A percentile compares a stretch with the other conserved stretches of the same genome.
Evolutionary conservation across 1,140 invertebrate genomes (phyloP).

Genomic region (Andricus grossulariae): DNA sequence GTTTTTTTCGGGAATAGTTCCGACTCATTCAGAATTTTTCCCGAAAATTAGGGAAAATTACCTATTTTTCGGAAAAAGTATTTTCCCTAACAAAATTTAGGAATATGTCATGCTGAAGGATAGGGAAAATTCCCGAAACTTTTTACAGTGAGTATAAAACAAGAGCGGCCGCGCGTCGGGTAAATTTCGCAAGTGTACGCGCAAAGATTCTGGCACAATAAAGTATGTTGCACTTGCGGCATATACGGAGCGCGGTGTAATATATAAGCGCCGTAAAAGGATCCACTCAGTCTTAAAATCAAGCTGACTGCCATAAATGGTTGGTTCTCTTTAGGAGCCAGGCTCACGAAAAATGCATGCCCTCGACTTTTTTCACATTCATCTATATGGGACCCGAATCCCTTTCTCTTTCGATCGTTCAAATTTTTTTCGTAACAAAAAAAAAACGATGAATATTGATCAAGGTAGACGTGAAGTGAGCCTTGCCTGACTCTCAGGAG

Average conservation of each 20-base stretch:
- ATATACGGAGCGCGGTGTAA: background rate
- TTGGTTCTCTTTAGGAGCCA: background rate
- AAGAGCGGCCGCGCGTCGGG: background rate
- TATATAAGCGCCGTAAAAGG: slow-evolving; percentile 18
- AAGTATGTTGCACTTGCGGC: slow-evolving; percentile 21
- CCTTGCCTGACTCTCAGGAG: too few relatives aligned
- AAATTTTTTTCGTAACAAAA: background rate
- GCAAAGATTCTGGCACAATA: slow-evolving; percentile 21
- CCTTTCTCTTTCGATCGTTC: background rate
- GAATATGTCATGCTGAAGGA: too few relatives aligned
- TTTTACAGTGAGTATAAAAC: too few relatives aligned
- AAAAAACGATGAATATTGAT: background rate
- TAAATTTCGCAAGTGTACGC: slow-evolving; percentile 5
- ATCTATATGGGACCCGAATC: background rate
- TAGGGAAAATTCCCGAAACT: too few relatives aligned
- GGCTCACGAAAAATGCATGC: background rate
- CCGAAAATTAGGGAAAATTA: too few relatives aligned
- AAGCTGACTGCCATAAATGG: background rate
- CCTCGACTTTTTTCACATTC: background rate
- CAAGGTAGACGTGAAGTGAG: background rate
- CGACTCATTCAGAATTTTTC: too few relatives aligned
- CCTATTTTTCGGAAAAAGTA: too few relatives aligned
- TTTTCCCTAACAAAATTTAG: too few relatives aligned
- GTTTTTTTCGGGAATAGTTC: too few relatives aligned
- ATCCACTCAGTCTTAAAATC: background rate